Evolutionary conservation across 2,797 vertebrate genomes (phyloP).

Genomic region (Anguilla anguilla): DNA sequence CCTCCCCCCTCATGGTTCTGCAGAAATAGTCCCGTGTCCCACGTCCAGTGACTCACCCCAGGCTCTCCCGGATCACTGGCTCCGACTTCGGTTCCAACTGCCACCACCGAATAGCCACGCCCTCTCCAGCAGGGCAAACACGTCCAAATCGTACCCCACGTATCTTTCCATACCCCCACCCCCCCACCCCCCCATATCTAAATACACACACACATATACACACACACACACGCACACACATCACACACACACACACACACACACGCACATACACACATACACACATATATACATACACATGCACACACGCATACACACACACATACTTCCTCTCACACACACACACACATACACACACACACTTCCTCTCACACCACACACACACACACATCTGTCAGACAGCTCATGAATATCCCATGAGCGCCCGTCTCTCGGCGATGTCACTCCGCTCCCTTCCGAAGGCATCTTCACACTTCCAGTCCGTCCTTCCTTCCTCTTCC

Average conservation of each 20-base stretch:
- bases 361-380: too few species aligned
- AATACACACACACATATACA: neutral
- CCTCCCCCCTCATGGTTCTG: too few species aligned
- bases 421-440: neutral
- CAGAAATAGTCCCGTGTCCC: too few species aligned
- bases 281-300: neutral
- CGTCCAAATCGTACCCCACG: neutral
- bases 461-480: neutral
- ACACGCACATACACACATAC: neutral
- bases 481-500: neutral
- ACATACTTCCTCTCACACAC: neutral
- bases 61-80: neutral
- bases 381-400: neutral
- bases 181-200: neutral
- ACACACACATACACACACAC: neutral
- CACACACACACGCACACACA: neutral
- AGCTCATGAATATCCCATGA: neutral
- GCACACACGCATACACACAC: conserved; percentile 1
- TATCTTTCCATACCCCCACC: too few species aligned
- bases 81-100: neutral
- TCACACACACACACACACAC: too few species aligned
- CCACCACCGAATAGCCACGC: neutral
- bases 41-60: neutral
- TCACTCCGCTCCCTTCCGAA: neutral
- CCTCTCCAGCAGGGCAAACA: neutral